Base-by-base conservation (phyloP, 2,888 invertebrate species). In the Stenchaetothrips biformis region DNA sequence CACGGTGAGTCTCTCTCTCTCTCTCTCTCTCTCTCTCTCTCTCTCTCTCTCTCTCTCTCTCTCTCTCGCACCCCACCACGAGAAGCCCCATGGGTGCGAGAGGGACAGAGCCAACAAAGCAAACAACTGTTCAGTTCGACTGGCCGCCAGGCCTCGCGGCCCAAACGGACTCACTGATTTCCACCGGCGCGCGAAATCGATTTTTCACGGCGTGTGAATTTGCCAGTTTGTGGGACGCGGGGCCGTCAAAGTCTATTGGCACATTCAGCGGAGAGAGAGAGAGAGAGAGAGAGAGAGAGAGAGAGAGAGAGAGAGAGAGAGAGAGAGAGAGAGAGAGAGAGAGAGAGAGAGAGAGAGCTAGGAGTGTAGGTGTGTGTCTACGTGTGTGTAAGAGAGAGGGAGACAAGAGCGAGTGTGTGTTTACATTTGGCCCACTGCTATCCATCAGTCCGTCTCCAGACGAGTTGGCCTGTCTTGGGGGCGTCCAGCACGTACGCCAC, bases 1-100 rank as follows among this genome's bases (percentile, higher is more conserved):
- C 79, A 86, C 92, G 78, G 89, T 91, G 82, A 92, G 92, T 82
- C 13, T 48, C 7, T 53, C 47, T 49, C 21, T 13, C 13, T 11
- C 49, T 11, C 49, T 7, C 49, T 7, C 49, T 7, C 49, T 7
- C 49, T 49, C n/a, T 25, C 4, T 59, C 48, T 77, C 62, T 79
- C 18, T 59, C 11, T 18, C 25, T 37, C 53, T 18, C 78, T 6
- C 53, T 13, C 25, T 59, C 21, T 7, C 27, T 48, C 13, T 48
- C 7, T 53, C 47, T 49, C 21, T 13, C 13, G 6, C 25, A 16
- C 21, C 9, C 25, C 21, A 18, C 49, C 13, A 2, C 9, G 37
- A 48, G 0, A 6, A 78, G n/a, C 7, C 18, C 48, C 1, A 9
- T 79, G 53, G 9, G 18, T 21, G 21, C 48, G 78, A 21, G 21